Evolutionary conservation across 1,140 invertebrate species (phyloP).

Genomic region (Sinonovacula constricta): DNA sequence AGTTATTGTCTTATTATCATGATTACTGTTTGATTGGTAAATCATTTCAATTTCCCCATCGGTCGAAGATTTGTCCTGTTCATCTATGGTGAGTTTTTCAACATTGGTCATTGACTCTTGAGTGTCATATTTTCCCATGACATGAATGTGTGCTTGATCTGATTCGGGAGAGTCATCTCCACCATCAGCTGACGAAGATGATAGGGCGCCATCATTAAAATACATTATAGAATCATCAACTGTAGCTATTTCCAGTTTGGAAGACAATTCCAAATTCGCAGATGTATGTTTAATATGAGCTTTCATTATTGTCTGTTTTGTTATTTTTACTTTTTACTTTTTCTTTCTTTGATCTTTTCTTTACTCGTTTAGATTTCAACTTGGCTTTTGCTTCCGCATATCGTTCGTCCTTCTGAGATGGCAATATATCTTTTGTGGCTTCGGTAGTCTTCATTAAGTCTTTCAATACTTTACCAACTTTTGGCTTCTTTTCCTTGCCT

Average conservation of each 20-base stretch:
- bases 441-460: constrained; percentile 44
- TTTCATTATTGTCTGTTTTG: not conserved
- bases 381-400: not conserved
- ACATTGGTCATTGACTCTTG: not conserved
- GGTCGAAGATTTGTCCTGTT: constrained; percentile 2
- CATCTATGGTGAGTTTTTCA: not conserved
- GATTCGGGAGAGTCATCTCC: not conserved
- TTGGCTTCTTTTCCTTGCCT: constrained; percentile 26
- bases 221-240: not conserved
- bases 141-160: not conserved
- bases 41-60: constrained; percentile 45
- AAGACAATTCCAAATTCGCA: no score
- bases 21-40: constrained; percentile 23
- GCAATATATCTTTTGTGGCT: not conserved
- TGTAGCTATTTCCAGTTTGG: not conserved
- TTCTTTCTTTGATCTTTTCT: not conserved
- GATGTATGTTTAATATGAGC: not conserved
- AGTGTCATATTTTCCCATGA: not conserved
- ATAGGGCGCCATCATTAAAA: not conserved
- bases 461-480: constrained; percentile 23
- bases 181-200: not conserved
- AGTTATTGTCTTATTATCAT: no score
- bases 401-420: not conserved
- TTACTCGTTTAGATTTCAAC: not conserved
- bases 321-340: constrained; percentile 5